Conservation (phyloP, 2,797 vertebrate species). For the Malurus splendens region DNA sequence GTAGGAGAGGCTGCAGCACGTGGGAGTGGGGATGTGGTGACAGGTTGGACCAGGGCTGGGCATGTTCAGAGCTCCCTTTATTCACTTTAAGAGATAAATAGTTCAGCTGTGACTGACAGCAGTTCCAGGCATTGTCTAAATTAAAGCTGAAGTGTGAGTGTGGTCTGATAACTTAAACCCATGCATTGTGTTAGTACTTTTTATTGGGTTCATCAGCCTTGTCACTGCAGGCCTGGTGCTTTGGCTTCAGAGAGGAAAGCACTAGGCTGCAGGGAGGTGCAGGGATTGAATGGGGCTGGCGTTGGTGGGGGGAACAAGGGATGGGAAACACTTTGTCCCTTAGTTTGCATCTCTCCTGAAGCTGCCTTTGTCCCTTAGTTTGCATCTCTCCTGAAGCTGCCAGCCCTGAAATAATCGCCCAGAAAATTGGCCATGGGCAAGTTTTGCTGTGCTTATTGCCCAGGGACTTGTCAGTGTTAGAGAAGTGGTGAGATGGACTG, state of each 20-base stretch:
- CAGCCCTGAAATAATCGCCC: background rate
- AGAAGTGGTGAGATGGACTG: background rate
- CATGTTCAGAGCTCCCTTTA: background rate
- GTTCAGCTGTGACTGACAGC: background rate
- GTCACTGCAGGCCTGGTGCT: background rate
- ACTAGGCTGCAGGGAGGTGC: background rate
- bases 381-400: background rate
- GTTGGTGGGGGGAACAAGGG: background rate
- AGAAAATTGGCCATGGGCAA: background rate
- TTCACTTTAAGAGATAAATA: background rate
- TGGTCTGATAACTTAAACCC: background rate
- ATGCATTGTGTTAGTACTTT: background rate
- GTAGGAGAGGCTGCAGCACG: fast-evolving
- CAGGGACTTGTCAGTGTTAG: background rate
- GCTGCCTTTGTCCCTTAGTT: background rate
- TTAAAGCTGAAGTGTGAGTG: background rate
- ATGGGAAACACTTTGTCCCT: background rate
- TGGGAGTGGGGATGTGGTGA: background rate
- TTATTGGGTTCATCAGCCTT: background rate
- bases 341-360: background rate
- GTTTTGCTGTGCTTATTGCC: background rate
- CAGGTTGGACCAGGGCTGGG: background rate
- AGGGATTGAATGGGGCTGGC: background rate
- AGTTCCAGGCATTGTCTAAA: background rate
- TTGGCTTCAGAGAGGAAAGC: background rate